Evolutionary conservation across 2,888 invertebrate genomes (phyloP).

Genomic region (Perizoma flavofasciatum): DNA sequence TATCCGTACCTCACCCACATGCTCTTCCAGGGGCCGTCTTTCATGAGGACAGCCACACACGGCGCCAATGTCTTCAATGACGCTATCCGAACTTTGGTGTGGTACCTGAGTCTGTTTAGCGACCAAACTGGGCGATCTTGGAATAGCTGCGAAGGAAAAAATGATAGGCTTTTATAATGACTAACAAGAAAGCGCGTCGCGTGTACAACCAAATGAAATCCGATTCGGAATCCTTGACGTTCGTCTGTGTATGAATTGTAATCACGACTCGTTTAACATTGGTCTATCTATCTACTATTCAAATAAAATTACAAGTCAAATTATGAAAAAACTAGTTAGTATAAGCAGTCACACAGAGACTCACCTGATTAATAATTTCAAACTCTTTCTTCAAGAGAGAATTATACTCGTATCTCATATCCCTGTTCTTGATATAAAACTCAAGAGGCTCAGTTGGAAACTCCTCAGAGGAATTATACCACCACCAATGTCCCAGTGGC

Average conservation of each 20-base stretch:
- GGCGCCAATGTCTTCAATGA: conserved; percentile 92
- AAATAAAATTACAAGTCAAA: too few relatives aligned
- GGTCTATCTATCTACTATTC: too few relatives aligned
- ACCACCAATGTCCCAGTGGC: conserved; percentile 83
- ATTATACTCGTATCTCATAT: conserved; percentile 56
- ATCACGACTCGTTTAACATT: too few relatives aligned
- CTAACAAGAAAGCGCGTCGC: too few relatives aligned
- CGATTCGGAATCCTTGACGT: too few relatives aligned
- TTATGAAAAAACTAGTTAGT: too few relatives aligned
- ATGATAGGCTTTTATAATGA: too few relatives aligned
- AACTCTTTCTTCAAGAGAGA: conserved; percentile 71
- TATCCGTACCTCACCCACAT: conserved; percentile 96
- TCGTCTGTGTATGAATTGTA: too few relatives aligned
- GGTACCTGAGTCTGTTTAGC: conserved; percentile 87
- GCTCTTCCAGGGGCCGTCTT: conserved; percentile 96
- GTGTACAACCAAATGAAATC: too few relatives aligned
- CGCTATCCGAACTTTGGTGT: conserved; percentile 84
- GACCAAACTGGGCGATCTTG: conserved; percentile 96
- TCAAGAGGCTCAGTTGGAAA: conserved; percentile 86
- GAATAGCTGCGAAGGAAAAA: conserved; percentile 85
- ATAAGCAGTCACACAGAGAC: not conserved
- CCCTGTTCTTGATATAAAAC: conserved; percentile 81
- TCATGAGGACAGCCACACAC: conserved; percentile 92
- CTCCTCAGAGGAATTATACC: conserved; percentile 84
- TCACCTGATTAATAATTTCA: conserved; percentile 75